Evolutionary conservation across 1,140 invertebrate genomes (phyloP), one percentile per base, ranked within the genome.

Genomic region (Cepaea nemoralis): DNA sequence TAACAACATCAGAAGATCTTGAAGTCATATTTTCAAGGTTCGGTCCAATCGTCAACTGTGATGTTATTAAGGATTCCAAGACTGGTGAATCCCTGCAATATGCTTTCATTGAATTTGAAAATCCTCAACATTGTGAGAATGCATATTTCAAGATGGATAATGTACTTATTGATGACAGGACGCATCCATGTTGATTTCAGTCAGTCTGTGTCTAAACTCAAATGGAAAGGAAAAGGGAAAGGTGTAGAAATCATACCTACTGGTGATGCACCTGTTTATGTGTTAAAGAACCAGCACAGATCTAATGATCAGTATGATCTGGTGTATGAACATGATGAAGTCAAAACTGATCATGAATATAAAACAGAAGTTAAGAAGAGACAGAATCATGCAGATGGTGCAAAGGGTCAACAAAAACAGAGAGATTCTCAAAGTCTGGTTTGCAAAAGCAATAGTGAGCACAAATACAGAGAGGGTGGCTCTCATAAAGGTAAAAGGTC

Each of bases 121-220:
- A 98, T 83, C 94, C 95, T 95, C 90, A 98, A 90, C 94, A 97
- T 16, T 99, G 98, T 93, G 99, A 99, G 93, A 95, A 97, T 85
- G 99, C 99, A 3, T 99, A 97, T 92, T 98, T 99, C 87, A 99
- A 99, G 93, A 99, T 99, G 99, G 98, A 99, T 88, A 99, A 99
- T 93, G 98, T 99, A 0, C 92, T 99, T 0, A 99, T 99, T 87
- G 99, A 99, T 92, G 99, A 99, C 90, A n/a, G 92, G 99, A 69
- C 93, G 99, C 86, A 99, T 99, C 86, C 98, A 99, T 91, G 99
- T 99, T 1, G 99, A 99, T 91, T 99, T 99, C 92, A 99, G 97
- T 86, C 99, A 99, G 89, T 99, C 97, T 66, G 98, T 99, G 0
- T 94, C 97, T 0, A 98, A 98, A 83, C 35, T 90, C 14, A 87